These are phyloP conservation scores for Peromyscus attwateri DNA, from an alignment of 2,797 vertebrate species.

Conservation along the genomic window DNA sequence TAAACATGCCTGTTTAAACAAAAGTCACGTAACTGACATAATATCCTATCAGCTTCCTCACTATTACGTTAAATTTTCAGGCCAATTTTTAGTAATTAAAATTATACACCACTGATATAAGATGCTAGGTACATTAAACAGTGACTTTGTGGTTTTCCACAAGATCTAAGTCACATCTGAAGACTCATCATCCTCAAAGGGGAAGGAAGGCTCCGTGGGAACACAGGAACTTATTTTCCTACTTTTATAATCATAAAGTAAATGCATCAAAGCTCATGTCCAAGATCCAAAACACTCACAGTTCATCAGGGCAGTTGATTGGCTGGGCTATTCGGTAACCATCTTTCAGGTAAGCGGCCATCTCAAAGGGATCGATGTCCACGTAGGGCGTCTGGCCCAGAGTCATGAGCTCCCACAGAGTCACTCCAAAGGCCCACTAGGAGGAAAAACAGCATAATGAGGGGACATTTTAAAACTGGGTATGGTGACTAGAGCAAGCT, in stretches of 20 bases:
- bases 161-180: slow-evolving; percentile 17
- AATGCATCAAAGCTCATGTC: neutral
- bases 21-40: neutral
- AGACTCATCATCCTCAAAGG: slow-evolving; percentile 21
- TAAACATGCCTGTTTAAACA: neutral
- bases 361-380: slow-evolving; percentile 99
- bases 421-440: slow-evolving; percentile 99
- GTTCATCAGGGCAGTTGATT: slow-evolving; percentile 99
- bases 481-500: neutral
- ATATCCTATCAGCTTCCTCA: neutral
- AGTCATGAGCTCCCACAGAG: slow-evolving; percentile 99
- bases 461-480: neutral
- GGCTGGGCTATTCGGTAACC: slow-evolving; percentile 99
- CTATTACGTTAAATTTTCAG: neutral
- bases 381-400: slow-evolving; percentile 98
- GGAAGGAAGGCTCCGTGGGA: slow-evolving; percentile 5
- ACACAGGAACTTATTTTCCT: neutral
- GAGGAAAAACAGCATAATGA: slow-evolving; percentile 62
- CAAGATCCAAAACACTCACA: slow-evolving; percentile 90
- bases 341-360: slow-evolving; percentile 99
- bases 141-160: neutral
- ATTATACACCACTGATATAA: slow-evolving; percentile 9
- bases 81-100: neutral
- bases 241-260: neutral
- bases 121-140: slow-evolving; percentile 7